These are phyloP conservation scores for Patiria pectinifera DNA, from an alignment of 53 echinoderm and acorn worm genomes.

Conservation along the genomic window DNA sequence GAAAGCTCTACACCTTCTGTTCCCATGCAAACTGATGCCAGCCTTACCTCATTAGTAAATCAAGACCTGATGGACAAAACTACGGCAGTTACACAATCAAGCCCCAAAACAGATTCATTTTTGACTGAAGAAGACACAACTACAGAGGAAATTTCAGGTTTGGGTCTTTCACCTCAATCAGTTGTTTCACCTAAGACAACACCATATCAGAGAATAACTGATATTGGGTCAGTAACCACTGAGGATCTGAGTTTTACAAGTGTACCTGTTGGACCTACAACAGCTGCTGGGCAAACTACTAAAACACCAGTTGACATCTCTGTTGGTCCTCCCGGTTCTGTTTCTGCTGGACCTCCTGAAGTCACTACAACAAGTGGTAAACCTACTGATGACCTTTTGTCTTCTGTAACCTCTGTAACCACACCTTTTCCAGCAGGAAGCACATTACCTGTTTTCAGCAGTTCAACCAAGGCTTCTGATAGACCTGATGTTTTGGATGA, in stretches of 20 bases:
- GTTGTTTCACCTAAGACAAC: not conserved
- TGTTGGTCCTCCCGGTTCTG: not conserved
- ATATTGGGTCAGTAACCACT: not conserved
- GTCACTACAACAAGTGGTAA: not conserved
- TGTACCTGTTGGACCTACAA: conserved; percentile 10
- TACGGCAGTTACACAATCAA: not conserved
- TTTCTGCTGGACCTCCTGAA: conserved; percentile 7
- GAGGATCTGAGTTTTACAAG: conserved; percentile 12
- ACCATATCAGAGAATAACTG: not conserved
- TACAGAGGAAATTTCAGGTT: conserved; percentile 17
- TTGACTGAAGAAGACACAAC: not conserved
- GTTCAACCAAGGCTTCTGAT: not conserved
- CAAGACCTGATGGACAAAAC: not conserved
- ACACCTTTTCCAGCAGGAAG: not conserved
- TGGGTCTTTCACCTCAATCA: not conserved
- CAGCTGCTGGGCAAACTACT: not conserved
- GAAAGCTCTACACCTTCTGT: not conserved
- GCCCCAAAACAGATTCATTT: not conserved
- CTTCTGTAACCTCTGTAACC: not conserved
- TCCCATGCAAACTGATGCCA: not conserved
- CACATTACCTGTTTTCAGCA: not conserved
- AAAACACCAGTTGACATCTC: not conserved
- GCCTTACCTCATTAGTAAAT: not conserved
- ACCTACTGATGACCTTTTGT: not conserved
- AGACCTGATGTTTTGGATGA: not conserved